Evolutionary conservation across 2,113 vertebrate species (phyloP).

Genomic region (Paracanthobrama guichenoti): DNA sequence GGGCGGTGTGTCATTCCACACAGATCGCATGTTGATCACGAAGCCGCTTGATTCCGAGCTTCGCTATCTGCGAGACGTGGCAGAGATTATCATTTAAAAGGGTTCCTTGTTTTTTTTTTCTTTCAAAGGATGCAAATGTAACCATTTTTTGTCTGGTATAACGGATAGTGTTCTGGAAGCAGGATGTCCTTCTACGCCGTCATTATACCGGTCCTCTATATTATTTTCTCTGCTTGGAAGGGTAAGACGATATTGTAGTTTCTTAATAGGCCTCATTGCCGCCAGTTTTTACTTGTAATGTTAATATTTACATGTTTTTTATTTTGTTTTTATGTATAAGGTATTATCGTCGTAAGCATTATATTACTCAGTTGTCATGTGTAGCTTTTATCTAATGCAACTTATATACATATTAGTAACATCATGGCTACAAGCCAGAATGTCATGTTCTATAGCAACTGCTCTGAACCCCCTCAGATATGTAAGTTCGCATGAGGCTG

Average conservation of each 20-base stretch:
- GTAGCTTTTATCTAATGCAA: background rate
- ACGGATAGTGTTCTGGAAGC: conserved; percentile 52
- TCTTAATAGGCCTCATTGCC: conserved; percentile 44
- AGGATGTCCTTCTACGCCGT: conserved; percentile 64
- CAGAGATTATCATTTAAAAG: conserved; percentile 28
- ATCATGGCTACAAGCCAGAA: background rate
- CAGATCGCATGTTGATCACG: conserved; percentile 53
- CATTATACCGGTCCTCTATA: conserved; percentile 64
- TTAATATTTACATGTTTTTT: background rate
- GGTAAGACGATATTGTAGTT: conserved; percentile 68
- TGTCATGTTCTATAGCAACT: background rate
- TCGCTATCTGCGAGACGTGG: conserved; percentile 1
- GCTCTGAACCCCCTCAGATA: background rate
- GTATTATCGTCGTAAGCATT: background rate
- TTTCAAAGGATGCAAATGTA: conserved; percentile 21
- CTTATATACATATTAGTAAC: too few species aligned
- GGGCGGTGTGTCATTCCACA: conserved; percentile 63
- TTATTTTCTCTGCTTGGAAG: conserved; percentile 67
- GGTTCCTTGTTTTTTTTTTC: background rate
- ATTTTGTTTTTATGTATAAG: background rate
- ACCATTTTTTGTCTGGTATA: background rate
- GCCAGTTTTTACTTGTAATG: background rate
- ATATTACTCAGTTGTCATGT: background rate
- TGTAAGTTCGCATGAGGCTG: background rate
- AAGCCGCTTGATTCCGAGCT: conserved; percentile 45